These are phyloP conservation scores for Phylloscopus trochilus DNA, from an alignment of 2,113 vertebrate genomes.

Conservation along the genomic window DNA sequence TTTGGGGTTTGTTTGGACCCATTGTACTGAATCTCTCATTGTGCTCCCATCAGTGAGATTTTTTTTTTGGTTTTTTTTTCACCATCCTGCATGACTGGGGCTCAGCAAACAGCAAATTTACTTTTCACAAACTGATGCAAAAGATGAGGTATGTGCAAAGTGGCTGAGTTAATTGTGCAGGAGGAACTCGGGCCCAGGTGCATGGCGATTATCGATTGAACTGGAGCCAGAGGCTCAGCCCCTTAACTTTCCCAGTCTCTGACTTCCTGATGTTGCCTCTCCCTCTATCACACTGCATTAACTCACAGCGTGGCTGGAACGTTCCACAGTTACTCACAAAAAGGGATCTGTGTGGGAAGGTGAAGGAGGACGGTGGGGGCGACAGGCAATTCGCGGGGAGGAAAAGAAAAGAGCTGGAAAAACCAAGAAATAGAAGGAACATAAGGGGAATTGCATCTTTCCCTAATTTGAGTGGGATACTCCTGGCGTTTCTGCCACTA, in stretches of 20 bases:
- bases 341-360: slow-evolving; percentile 55
- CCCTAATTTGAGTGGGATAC: slow-evolving; percentile 20
- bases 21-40: background rate
- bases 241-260: background rate
- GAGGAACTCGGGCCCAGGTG: background rate
- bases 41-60: background rate
- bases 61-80: background rate
- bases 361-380: slow-evolving; percentile 41
- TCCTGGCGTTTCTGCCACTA: slow-evolving; percentile 49
- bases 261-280: slow-evolving; percentile 45
- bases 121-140: background rate
- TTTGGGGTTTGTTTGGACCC: background rate
- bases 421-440: slow-evolving; percentile 48
- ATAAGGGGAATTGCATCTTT: slow-evolving; percentile 40
- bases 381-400: slow-evolving; percentile 20
- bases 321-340: slow-evolving; percentile 18
- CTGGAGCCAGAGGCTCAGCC: slow-evolving; percentile 3
- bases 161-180: background rate
- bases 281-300: background rate
- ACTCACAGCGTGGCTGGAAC: background rate
- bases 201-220: background rate
- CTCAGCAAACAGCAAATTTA: background rate
- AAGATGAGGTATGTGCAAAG: background rate
- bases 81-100: background rate
- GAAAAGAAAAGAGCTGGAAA: slow-evolving; percentile 45